A percentile compares a stretch with the other conserved stretches of the same genome.
phyloP scores from a whole-genome alignment of 2,888 invertebrate species.

The Drosophila meridiana region DNA sequence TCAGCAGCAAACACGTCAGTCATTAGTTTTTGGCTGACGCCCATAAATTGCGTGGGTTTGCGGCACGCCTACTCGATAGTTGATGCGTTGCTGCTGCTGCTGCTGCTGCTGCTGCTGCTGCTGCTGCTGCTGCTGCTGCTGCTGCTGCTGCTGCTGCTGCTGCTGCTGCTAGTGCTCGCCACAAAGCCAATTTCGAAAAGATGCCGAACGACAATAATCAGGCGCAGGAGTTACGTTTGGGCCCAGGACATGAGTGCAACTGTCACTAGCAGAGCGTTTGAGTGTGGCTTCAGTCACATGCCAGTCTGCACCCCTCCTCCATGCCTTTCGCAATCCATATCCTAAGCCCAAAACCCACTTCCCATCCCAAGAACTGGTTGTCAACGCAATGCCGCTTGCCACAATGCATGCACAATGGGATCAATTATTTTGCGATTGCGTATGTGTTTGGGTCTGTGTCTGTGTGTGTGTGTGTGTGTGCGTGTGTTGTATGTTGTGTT shows the following conservation, averaged over 20 bases:
- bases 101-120: background rate
- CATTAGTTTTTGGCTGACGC: constrained; percentile 58
- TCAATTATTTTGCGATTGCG: constrained; percentile 73
- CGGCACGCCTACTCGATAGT: constrained; percentile 5
- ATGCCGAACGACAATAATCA: constrained; percentile 59
- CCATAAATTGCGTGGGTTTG: constrained; percentile 39
- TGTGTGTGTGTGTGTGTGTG: constrained; percentile 3
- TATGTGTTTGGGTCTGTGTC: constrained; percentile 17
- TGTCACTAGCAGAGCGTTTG: constrained; percentile 68
- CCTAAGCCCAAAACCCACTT: background rate
- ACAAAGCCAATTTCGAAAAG: constrained; percentile 55
- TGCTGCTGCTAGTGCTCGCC: constrained; percentile 1
- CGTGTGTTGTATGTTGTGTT: constrained; percentile 40
- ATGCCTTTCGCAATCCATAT: background rate
- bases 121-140: constrained; percentile 3
- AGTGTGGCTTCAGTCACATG: constrained; percentile 43
- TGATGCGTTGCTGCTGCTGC: constrained; percentile 14
- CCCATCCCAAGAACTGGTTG: constrained; percentile 37
- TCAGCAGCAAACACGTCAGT: constrained; percentile 62
- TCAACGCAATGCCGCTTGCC: constrained; percentile 64
- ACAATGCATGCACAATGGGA: constrained; percentile 78
- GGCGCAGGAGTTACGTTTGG: constrained; percentile 18
- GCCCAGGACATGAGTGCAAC: constrained; percentile 32
- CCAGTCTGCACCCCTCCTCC: background rate
- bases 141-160: constrained; percentile 14